phyloP scores from a whole-genome alignment of 2,113 vertebrate species.

The Taurulus bubalis region DNA sequence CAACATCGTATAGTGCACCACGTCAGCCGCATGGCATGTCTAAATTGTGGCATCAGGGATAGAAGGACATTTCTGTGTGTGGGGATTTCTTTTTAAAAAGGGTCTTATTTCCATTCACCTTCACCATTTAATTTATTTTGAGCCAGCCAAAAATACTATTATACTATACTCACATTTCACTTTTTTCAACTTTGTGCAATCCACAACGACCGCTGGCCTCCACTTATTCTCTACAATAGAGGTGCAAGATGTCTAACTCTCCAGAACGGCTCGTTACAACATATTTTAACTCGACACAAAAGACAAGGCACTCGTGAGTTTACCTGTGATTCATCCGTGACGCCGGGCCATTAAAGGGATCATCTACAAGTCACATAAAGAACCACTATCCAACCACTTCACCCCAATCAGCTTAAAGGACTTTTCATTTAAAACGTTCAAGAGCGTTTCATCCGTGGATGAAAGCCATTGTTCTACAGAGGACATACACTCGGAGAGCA shows the following conservation, averaged over 20 bases:
- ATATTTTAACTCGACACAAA: constrained; percentile 20
- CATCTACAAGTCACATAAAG: constrained; percentile 43
- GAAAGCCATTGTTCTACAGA: constrained; percentile 35
- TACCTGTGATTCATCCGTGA: constrained; percentile 57
- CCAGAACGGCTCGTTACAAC: constrained; percentile 27
- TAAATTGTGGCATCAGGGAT: background rate
- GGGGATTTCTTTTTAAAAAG: background rate
- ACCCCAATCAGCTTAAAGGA: constrained; percentile 62
- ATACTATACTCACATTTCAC: constrained; percentile 29
- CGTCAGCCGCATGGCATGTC: constrained; percentile 14
- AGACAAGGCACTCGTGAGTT: constrained; percentile 49
- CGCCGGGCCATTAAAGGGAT: constrained; percentile 45
- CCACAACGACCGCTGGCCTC: constrained; percentile 16
- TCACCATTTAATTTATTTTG: constrained; percentile 48
- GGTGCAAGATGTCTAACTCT: constrained; percentile 18
- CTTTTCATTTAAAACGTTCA: constrained; percentile 62
- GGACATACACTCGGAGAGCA: constrained; percentile 13
- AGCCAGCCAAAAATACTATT: constrained; percentile 20
- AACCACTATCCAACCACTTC: constrained; percentile 60
- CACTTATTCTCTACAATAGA: constrained; percentile 51
- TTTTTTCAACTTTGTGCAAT: constrained; percentile 16
- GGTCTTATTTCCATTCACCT: constrained; percentile 23
- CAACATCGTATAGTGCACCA: background rate
- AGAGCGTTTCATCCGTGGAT: constrained; percentile 53
- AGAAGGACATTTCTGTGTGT: constrained; percentile 7